Evolutionary conservation across 2,888 invertebrate species (phyloP), one percentile per base, ranked within the genome.

Genomic region (Cepaea hortensis): DNA sequence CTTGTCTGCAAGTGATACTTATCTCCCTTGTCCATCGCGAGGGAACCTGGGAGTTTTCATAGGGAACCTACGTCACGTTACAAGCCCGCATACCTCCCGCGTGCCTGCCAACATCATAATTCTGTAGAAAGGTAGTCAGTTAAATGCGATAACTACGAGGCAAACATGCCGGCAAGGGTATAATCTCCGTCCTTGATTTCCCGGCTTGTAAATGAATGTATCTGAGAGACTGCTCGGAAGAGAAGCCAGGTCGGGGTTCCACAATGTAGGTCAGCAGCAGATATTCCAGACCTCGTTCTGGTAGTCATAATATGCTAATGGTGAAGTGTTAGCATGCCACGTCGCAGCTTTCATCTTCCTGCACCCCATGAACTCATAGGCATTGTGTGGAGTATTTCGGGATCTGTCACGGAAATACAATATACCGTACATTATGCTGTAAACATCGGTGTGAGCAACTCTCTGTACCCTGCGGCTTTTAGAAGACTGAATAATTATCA

Each of bases 21-120:
- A 76, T 76, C 76, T 76, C 11, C 76, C 76, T 18, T 76, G 76
- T 76, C 76, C 76, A 76, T 76, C 76, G 23, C 72, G 3, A 35
- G 11, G 72, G n/a, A 72, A n/a, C 20, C 20, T 76, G 48, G 48
- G 76, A 50, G 48, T 48, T 73, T 5, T 50, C 76, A 23, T 50
- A 15, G 4, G 20, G 50, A 48, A 50, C 50, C 6, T 13, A n/a
- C 76, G 9, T 55, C 68, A n/a, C 18, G n/a, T 6, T 20, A 15
- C 6, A 48, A 48, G 7, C 76, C 3, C 48, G 48, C 76, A 76
- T 76, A 50, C 76, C 76, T 15, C 50, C 48, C 48, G 48, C 76
- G 15, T 4, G 20, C 18, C 76, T 50, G 76, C 50, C 76, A 50
- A 9, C 76, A 76, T 20, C 48, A 50, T 50, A 73, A 35, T 73